Conservation (phyloP, 1,140 invertebrate genomes). For the Nautilus pompilius region DNA sequence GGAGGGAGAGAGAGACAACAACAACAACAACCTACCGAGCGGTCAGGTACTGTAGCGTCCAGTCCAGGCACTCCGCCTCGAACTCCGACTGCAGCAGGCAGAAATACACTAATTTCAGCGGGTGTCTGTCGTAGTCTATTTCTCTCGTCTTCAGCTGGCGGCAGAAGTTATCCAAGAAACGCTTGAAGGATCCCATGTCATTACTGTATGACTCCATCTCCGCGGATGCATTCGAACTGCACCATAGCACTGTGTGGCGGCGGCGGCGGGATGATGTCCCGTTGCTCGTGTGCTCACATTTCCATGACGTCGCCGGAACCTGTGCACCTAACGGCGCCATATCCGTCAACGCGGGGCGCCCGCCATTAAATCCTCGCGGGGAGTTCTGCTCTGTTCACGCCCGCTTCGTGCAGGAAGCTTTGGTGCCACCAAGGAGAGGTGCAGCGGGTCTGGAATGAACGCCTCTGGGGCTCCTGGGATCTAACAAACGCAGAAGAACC, state of each 20-base stretch:
- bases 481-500: too few species aligned
- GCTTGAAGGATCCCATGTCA: conserved; percentile 25
- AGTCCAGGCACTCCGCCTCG: conserved; percentile 72
- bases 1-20: conserved; percentile 6
- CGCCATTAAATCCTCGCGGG: too few species aligned
- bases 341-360: too few species aligned
- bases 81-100: conserved; percentile 69
- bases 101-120: conserved; percentile 68
- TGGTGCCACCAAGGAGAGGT: too few species aligned
- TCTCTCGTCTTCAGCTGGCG: conserved; percentile 15
- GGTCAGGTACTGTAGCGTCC: conserved; percentile 70
- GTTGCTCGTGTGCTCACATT: conserved; percentile 26
- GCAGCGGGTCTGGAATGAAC: too few species aligned
- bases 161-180: conserved; percentile 34
- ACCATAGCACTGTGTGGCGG: too few species aligned
- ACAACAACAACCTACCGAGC: conserved; percentile 15
- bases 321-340: background rate
- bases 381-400: too few species aligned
- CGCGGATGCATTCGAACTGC: background rate
- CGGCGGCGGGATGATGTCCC: too few species aligned
- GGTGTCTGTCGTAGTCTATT: conserved; percentile 65
- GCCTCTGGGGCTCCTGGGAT: too few species aligned
- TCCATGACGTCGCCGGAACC: conserved; percentile 14
- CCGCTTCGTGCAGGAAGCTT: too few species aligned
- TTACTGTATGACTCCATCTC: conserved; percentile 28